These are phyloP conservation scores for Yponomeuta cagnagella DNA, from an alignment of 2,888 invertebrate genomes.

Conservation along the genomic window DNA sequence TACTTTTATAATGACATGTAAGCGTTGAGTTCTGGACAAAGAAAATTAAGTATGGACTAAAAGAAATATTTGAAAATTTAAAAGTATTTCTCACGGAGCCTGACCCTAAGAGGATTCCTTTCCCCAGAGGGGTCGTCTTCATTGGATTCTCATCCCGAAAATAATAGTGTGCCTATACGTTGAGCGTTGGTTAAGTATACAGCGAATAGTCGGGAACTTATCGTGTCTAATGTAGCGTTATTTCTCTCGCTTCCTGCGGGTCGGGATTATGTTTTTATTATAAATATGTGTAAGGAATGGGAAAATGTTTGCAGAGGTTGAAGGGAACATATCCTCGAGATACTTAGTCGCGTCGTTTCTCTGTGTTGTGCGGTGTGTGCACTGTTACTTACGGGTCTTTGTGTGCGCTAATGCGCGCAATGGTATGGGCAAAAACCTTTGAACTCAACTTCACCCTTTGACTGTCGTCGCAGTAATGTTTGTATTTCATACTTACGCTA, in stretches of 20 bases:
- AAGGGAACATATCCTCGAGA: slow-evolving; percentile 43
- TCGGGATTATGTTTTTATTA: slow-evolving; percentile 68
- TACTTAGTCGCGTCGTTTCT: slow-evolving; percentile 47
- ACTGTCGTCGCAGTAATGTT: background rate
- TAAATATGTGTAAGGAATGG: slow-evolving; percentile 56
- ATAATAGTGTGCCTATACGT: too few relatives aligned
- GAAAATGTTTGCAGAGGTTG: slow-evolving; percentile 59
- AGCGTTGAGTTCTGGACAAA: too few relatives aligned
- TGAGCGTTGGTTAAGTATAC: slow-evolving; percentile 12
- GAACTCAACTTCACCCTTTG: background rate
- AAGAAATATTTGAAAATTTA: too few relatives aligned
- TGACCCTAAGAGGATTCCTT: too few relatives aligned
- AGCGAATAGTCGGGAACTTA: slow-evolving; percentile 60
- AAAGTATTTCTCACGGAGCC: too few relatives aligned
- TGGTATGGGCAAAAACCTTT: background rate
- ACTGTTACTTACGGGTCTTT: background rate
- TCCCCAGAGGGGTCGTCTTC: too few relatives aligned
- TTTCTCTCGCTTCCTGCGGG: slow-evolving; percentile 35
- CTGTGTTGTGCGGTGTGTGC: slow-evolving; percentile 25
- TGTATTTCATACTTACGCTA: background rate
- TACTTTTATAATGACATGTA: too few relatives aligned
- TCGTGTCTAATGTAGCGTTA: slow-evolving; percentile 58
- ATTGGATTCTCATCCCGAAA: too few relatives aligned
- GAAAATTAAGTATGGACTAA: too few relatives aligned
- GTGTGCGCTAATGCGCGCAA: slow-evolving; percentile 24